Percentiles rank a stretch among this genome's conserved stretches.
These are phyloP conservation scores for Balanococcus diminutus DNA, from an alignment of 2,888 invertebrate genomes.

Conservation along the genomic window DNA sequence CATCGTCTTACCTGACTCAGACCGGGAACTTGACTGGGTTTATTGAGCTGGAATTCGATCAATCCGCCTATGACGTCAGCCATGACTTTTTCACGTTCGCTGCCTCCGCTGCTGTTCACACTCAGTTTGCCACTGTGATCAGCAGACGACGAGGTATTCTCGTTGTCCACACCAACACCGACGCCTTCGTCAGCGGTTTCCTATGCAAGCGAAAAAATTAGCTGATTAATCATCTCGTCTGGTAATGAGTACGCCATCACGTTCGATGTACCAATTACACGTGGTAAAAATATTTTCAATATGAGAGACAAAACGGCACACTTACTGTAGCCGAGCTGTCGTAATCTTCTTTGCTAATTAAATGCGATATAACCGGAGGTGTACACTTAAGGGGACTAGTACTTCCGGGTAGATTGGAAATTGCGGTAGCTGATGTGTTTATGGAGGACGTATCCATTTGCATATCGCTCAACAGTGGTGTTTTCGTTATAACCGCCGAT, in stretches of 20 bases:
- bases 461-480: neutral
- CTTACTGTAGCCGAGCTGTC: slow-evolving; percentile 68
- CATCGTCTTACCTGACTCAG: neutral
- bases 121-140: slow-evolving; percentile 9
- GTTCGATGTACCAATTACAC: neutral
- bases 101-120: neutral
- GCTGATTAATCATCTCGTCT: neutral
- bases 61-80: slow-evolving; percentile 30
- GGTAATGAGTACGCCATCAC: neutral
- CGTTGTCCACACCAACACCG: slow-evolving; percentile 61
- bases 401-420: slow-evolving; percentile 30
- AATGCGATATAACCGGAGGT: slow-evolving; percentile 57
- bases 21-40: slow-evolving; percentile 27
- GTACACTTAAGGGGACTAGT: slow-evolving; percentile 54
- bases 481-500: slow-evolving; percentile 47
- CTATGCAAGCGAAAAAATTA: slow-evolving; percentile 18
- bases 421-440: neutral
- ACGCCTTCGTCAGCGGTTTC: slow-evolving; percentile 85
- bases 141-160: slow-evolving; percentile 56
- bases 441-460: neutral
- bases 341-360: slow-evolving; percentile 63
- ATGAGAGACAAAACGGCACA: slow-evolving; percentile 44
- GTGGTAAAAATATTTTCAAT: neutral
- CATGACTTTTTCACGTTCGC: slow-evolving; percentile 42
- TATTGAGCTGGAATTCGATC: slow-evolving; percentile 37